These are phyloP conservation scores for Atherinosoma microstoma DNA, from an alignment of 2,797 vertebrate genomes.

Conservation along the genomic window DNA sequence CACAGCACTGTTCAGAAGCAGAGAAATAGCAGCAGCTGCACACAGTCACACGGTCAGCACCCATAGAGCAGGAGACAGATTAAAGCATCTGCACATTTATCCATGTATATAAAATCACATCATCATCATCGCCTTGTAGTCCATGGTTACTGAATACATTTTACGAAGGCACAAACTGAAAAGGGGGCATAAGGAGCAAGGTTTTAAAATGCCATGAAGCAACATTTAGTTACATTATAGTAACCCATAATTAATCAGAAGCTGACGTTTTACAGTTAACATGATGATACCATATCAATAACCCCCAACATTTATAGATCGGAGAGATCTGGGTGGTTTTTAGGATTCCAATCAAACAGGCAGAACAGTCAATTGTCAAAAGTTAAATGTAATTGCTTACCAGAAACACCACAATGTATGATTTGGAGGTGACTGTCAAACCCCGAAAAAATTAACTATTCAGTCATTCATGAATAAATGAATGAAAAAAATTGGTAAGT, in stretches of 20 bases:
- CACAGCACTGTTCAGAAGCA: slow-evolving; percentile 33
- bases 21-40: slow-evolving; percentile 37
- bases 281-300: too few relatives aligned
- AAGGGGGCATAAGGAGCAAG: neutral
- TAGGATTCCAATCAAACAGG: too few relatives aligned
- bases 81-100: neutral
- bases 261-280: neutral
- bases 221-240: neutral
- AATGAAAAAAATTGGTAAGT: too few relatives aligned
- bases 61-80: neutral
- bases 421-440: neutral
- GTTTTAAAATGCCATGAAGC: neutral
- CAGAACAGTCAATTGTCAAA: neutral
- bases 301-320: too few relatives aligned
- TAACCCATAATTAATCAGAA: neutral
- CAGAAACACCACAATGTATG: neutral
- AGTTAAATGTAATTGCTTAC: too few relatives aligned
- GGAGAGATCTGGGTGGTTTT: too few relatives aligned
- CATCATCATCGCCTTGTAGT: neutral
- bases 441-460: too few relatives aligned
- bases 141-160: neutral
- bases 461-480: too few relatives aligned
- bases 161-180: neutral
- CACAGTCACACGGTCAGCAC: slow-evolving; percentile 9
- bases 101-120: neutral